Conservation (phyloP, 2,113 vertebrate species). For the Potamarius usumacintae region DNA sequence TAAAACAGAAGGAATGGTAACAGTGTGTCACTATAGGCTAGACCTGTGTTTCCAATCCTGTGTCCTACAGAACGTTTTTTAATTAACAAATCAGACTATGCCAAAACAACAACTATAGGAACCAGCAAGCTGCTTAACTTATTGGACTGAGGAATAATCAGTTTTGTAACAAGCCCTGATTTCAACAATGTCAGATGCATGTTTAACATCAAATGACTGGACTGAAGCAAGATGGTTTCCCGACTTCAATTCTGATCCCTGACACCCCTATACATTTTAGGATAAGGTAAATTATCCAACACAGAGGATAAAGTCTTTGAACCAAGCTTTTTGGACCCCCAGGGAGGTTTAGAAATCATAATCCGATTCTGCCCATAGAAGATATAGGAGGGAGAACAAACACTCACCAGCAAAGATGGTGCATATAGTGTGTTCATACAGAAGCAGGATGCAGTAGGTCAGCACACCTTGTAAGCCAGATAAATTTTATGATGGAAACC, state of each 20-base stretch:
- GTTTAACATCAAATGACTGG: constrained; percentile 26
- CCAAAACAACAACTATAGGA: background rate
- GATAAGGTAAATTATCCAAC: background rate
- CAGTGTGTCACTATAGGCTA: background rate
- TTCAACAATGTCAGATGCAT: constrained; percentile 32
- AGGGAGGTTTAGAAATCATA: constrained; percentile 56
- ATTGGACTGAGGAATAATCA: constrained; percentile 29
- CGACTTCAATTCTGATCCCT: background rate
- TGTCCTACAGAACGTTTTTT: background rate
- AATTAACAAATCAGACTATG: background rate
- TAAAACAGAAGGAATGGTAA: constrained; percentile 31
- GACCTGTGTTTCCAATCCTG: background rate
- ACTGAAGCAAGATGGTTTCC: constrained; percentile 53
- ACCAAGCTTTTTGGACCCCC: constrained; percentile 55
- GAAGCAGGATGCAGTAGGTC: constrained; percentile 42
- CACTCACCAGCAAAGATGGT: constrained; percentile 7
- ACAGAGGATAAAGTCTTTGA: constrained; percentile 60
- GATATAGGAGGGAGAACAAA: constrained; percentile 28
- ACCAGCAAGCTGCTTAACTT: background rate
- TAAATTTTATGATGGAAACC: constrained; percentile 52
- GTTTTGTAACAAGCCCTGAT: constrained; percentile 41
- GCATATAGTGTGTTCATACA: constrained; percentile 39
- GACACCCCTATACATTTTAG: constrained; percentile 11
- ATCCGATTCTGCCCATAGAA: constrained; percentile 55
- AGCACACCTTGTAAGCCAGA: constrained; percentile 48